These are phyloP conservation scores for Lasius fuliginosus DNA, from an alignment of 2,888 invertebrate species.

Conservation along the genomic window DNA sequence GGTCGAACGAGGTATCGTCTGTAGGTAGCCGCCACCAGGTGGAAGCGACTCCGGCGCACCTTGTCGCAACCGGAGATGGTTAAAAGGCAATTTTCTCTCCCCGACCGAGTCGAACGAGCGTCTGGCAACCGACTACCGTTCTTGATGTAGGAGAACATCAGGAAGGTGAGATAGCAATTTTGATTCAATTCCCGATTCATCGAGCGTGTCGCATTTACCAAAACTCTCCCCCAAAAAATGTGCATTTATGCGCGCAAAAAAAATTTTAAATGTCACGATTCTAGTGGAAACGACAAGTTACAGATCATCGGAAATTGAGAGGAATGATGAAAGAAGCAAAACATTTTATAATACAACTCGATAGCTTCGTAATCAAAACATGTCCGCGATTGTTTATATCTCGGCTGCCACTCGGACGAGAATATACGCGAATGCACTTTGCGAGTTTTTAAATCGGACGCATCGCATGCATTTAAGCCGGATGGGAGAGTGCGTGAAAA, in stretches of 20 bases:
- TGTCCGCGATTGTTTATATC: neutral
- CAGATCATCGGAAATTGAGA: neutral
- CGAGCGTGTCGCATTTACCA: slow-evolving; percentile 62
- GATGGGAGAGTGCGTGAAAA: slow-evolving; percentile 63
- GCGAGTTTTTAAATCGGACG: slow-evolving; percentile 47
- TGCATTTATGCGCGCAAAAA: slow-evolving; percentile 68
- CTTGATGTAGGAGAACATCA: slow-evolving; percentile 50
- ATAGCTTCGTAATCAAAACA: slow-evolving; percentile 6
- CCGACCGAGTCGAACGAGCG: slow-evolving; percentile 55
- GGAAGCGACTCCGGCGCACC: slow-evolving; percentile 59
- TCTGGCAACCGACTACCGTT: slow-evolving; percentile 62
- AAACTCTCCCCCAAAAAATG: slow-evolving; percentile 41
- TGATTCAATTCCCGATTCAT: slow-evolving; percentile 74
- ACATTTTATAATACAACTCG: neutral
- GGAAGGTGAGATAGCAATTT: slow-evolving; percentile 71
- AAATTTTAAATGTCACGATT: slow-evolving; percentile 68
- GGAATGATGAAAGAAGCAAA: neutral
- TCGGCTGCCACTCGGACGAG: neutral
- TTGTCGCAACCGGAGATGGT: slow-evolving; percentile 58
- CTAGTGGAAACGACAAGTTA: neutral
- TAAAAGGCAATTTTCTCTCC: slow-evolving; percentile 73
- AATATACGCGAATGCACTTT: slow-evolving; percentile 22
- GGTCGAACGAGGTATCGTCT: slow-evolving; percentile 35
- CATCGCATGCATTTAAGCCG: slow-evolving; percentile 24
- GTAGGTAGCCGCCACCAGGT: slow-evolving; percentile 36